A percentile compares a stretch with the other conserved stretches of the same genome.
phyloP scores from a whole-genome alignment of 2,797 vertebrate genomes.

The Rhinatrema bivittatum region DNA sequence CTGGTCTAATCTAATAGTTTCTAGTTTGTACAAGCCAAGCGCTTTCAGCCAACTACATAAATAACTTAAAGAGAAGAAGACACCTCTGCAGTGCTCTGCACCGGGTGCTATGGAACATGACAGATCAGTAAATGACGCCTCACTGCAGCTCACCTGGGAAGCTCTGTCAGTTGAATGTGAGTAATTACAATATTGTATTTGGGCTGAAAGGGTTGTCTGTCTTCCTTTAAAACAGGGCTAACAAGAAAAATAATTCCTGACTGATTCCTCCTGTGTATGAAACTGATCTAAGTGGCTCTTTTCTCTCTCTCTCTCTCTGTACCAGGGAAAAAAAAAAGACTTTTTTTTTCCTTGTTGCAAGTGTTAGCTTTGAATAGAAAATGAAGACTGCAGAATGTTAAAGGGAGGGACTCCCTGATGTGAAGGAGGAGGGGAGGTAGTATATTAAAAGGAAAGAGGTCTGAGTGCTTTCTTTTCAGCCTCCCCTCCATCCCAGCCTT shows the following conservation, averaged over 20 bases:
- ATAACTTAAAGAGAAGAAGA: slow-evolving; percentile 63
- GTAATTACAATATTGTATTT: slow-evolving; percentile 57
- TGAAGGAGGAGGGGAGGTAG: slow-evolving; percentile 9
- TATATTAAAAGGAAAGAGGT: slow-evolving; percentile 34
- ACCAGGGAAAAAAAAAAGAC: slow-evolving; percentile 10
- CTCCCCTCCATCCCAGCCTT: slow-evolving; percentile 8
- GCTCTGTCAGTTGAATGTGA: slow-evolving; percentile 51
- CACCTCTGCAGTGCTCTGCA: slow-evolving; percentile 45
- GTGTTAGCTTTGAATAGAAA: slow-evolving; percentile 34
- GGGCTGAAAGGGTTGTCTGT: slow-evolving; percentile 54
- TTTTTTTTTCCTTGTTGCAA: slow-evolving; percentile 26
- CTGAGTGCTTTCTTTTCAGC: slow-evolving; percentile 25
- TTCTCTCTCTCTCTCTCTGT: background rate
- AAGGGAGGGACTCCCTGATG: slow-evolving; percentile 27
- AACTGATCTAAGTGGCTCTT: slow-evolving; percentile 25
- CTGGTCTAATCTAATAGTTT: slow-evolving; percentile 74
- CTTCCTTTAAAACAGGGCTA: slow-evolving; percentile 43
- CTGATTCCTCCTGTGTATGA: slow-evolving; percentile 29
- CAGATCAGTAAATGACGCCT: slow-evolving; percentile 58
- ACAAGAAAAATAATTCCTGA: slow-evolving; percentile 45
- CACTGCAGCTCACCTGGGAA: slow-evolving; percentile 49
- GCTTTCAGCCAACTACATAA: slow-evolving; percentile 66
- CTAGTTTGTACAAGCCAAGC: slow-evolving; percentile 74
- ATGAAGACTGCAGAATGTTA: slow-evolving; percentile 35
- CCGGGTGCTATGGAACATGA: slow-evolving; percentile 54